Evolutionary conservation across 1,140 invertebrate species (phyloP).

Genomic region (Tetragnatha versicolor): DNA sequence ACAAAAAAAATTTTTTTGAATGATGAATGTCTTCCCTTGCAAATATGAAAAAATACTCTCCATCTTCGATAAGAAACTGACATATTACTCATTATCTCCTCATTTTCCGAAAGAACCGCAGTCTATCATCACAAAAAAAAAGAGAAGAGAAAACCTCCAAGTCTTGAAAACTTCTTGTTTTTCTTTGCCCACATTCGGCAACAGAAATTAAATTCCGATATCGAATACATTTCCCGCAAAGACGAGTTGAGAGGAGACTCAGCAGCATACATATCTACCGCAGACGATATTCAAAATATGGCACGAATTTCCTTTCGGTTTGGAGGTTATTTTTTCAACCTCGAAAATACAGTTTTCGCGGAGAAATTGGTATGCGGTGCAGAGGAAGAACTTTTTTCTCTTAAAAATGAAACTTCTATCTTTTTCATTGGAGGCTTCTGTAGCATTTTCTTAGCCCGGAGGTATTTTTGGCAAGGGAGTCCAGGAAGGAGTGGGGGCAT

Average conservation of each 20-base stretch:
- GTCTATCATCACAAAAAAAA: too few relatives aligned
- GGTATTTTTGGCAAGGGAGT: not conserved
- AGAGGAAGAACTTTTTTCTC: not conserved
- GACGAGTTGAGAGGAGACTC: not conserved
- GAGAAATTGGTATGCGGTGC: slow-evolving; percentile 5
- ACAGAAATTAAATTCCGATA: slow-evolving; percentile 26
- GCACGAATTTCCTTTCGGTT: not conserved
- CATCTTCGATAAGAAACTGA: too few relatives aligned
- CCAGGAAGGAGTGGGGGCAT: not conserved
- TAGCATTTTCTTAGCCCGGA: not conserved
- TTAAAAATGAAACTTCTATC: too few relatives aligned
- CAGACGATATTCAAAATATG: slow-evolving; percentile 1
- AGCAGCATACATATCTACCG: not conserved
- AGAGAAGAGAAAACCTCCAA: too few relatives aligned
- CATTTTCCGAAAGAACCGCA: too few relatives aligned
- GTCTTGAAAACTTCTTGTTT: not conserved
- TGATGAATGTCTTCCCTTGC: too few relatives aligned
- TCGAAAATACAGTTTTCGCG: not conserved
- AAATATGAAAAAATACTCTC: too few relatives aligned
- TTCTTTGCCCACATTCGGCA: not conserved
- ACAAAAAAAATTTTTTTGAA: too few relatives aligned
- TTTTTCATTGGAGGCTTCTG: too few relatives aligned
- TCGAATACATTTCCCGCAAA: not conserved
- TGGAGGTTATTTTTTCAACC: slow-evolving; percentile 11
- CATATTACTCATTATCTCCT: too few relatives aligned